These are phyloP conservation scores for Nothobranchius kuhntae DNA, from an alignment of 2,113 vertebrate species.

Conservation along the genomic window DNA sequence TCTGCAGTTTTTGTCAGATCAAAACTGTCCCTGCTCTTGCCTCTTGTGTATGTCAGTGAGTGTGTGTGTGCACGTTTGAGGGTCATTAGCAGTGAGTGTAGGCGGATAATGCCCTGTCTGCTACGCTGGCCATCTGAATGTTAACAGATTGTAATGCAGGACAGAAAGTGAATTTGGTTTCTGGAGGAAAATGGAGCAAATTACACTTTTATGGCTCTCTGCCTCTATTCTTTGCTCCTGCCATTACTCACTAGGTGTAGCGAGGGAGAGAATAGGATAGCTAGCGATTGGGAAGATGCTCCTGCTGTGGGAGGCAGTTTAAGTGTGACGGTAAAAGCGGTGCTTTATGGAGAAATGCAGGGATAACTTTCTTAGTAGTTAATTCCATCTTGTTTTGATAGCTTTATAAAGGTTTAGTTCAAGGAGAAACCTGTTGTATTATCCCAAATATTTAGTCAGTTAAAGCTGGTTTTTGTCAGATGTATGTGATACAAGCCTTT, in stretches of 20 bases:
- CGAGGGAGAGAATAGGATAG: constrained; percentile 42
- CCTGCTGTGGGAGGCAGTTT: constrained; percentile 40
- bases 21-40: constrained; percentile 31
- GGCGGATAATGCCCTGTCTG: constrained; percentile 71
- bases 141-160: constrained; percentile 77
- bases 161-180: constrained; percentile 79
- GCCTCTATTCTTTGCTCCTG: constrained; percentile 75
- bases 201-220: constrained; percentile 82
- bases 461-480: constrained; percentile 9
- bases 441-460: constrained; percentile 16
- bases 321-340: constrained; percentile 41
- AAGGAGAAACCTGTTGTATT: constrained; percentile 7
- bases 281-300: constrained; percentile 63
- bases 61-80: constrained; percentile 19
- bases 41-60: constrained; percentile 13
- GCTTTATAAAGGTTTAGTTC: constrained; percentile 24
- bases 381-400: constrained; percentile 40
- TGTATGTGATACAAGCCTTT: constrained; percentile 13
- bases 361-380: constrained; percentile 43
- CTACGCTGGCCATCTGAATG: constrained; percentile 70
- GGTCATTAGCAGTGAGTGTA: constrained; percentile 65
- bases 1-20: constrained; percentile 22
- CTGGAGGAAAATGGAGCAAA: constrained; percentile 79
- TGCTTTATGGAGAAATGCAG: constrained; percentile 38
- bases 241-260: constrained; percentile 75